Evolutionary conservation across 1,140 invertebrate species (phyloP).

Genomic region (Formica selysi): DNA sequence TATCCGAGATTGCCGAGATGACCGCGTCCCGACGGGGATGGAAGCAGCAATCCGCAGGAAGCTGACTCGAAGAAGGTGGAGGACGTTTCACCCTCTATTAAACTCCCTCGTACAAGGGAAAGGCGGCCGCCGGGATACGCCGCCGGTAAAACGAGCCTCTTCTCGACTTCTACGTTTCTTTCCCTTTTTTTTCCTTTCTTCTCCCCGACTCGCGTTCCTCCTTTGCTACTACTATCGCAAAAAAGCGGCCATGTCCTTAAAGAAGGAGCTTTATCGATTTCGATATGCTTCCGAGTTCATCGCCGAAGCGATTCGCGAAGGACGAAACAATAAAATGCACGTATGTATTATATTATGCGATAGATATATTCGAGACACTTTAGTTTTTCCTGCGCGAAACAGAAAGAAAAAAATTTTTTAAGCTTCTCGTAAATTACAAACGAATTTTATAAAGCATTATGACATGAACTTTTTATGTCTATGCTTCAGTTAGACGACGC

Average conservation of each 20-base stretch:
- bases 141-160: constrained; percentile 79
- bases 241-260: constrained; percentile 57
- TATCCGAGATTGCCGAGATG: constrained; percentile 72
- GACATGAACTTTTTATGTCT: neutral
- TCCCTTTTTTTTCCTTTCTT: neutral
- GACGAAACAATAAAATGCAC: constrained; percentile 18
- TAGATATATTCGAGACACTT: no score
- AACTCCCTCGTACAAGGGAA: constrained; percentile 85
- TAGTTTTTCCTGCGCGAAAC: neutral
- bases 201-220: neutral
- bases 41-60: constrained; percentile 65
- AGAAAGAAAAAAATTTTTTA: neutral
- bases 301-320: constrained; percentile 17
- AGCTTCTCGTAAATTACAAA: neutral
- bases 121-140: constrained; percentile 81
- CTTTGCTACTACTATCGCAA: constrained; percentile 24
- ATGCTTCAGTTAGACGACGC: neutral
- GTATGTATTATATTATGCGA: neutral
- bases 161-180: constrained; percentile 63
- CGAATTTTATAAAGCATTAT: neutral
- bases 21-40: constrained; percentile 67
- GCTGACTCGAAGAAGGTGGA: constrained; percentile 76
- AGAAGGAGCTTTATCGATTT: constrained; percentile 66
- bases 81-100: constrained; percentile 87
- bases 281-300: neutral